Base-by-base conservation (phyloP, 1,140 invertebrate genomes). In the Cydia amplana region DNA sequence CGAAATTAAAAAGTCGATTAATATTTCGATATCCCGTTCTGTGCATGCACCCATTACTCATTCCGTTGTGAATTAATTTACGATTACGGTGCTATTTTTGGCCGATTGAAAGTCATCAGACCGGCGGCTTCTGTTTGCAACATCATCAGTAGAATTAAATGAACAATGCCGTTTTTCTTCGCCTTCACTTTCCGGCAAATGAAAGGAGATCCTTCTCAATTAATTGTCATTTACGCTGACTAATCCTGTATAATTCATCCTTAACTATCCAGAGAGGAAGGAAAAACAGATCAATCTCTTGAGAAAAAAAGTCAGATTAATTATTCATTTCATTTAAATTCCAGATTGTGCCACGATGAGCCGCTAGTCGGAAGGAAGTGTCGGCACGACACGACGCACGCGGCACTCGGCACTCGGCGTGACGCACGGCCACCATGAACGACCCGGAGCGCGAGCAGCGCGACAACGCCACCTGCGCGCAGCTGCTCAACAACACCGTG, bases 401-500 rank as follows among this genome's bases (percentile, higher is more conserved):
- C 14, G 23, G 23, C 60, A 10, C 36, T 40, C 36, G 25, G 60
- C 60, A 40, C 36, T 40, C 36, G 25, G 60, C 64, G 23, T 6
- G 25, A 16, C 12, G 64, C 23, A 16, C 14, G 43, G 16, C 14
- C 40, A 25, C 4, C 20, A 73, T 73, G 72, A 55, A 73, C 72
- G 72, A 73, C 72, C 72, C 72, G 36, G 51, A 25, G 72, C 72
- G 72, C 43, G 25, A 28, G n/a, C 2, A 49, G 28, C 72, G 51
- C 14, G 72, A 73, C 43, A 18, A 18, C 12, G 43, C 43, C 43
- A 20, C 43, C 14, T 73, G 72, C 23, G 72, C 4, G 1, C 12
- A 16, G 43, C 43, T 18, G 20, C 43, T 51, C 72, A 73, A 73
- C 72, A 16, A 20, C 72, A 73, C 72, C 72, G 72, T 16, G 72